A percentile compares a stretch with the other conserved stretches of the same genome.
These are phyloP conservation scores for Bombyx huttoni DNA, from an alignment of 2,888 invertebrate genomes.

Conservation along the genomic window DNA sequence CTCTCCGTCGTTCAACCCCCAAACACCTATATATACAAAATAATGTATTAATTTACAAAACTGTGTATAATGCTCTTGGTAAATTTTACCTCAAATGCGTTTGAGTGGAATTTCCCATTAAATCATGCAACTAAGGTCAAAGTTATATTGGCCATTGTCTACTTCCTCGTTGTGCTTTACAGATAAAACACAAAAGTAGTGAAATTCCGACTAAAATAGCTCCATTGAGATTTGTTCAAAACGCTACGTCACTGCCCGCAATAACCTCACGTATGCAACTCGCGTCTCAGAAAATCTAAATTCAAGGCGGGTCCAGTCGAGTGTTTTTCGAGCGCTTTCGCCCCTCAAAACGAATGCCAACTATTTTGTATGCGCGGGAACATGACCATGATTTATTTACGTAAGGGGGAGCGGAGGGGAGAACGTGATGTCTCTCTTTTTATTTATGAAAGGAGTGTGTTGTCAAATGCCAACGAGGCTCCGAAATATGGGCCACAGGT, in stretches of 20 bases:
- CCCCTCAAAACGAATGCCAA: conserved; percentile 22
- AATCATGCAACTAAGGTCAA: too few species aligned
- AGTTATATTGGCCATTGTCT: too few species aligned
- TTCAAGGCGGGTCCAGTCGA: conserved; percentile 35
- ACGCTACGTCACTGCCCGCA: conserved; percentile 1
- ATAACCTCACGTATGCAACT: conserved; percentile 13
- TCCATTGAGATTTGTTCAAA: too few species aligned
- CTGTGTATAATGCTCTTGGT: too few species aligned
- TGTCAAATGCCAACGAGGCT: not conserved
- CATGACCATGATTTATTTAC: conserved; percentile 27
- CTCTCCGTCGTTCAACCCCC: too few species aligned
- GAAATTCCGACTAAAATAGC: too few species aligned
- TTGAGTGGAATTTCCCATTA: too few species aligned
- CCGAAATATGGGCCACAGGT: not conserved
- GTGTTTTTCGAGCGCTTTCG: conserved; percentile 58
- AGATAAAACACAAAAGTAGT: too few species aligned
- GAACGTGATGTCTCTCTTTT: not conserved
- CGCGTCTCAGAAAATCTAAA: conserved; percentile 27
- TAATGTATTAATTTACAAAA: too few species aligned
- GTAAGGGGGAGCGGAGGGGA: not conserved
- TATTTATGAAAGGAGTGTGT: not conserved
- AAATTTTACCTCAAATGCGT: too few species aligned
- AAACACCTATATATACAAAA: too few species aligned
- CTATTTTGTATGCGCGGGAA: conserved; percentile 33
- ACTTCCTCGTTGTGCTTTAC: too few species aligned